A percentile compares a stretch with the other conserved stretches of the same genome.
Evolutionary conservation across 2,797 vertebrate species (phyloP).

Genomic region (Sebastes dallii): DNA sequence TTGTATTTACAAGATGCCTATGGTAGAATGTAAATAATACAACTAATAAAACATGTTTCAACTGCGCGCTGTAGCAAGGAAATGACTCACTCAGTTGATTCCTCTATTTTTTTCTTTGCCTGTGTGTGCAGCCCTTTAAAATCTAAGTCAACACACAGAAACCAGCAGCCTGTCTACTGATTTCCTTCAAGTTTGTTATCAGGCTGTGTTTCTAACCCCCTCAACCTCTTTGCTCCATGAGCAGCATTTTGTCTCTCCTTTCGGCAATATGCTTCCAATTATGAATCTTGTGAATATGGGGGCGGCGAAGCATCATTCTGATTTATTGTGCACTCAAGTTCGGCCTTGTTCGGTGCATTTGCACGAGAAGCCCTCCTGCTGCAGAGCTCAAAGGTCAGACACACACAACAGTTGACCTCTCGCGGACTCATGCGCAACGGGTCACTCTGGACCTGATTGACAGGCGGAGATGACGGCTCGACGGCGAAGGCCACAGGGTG

Average conservation of each 20-base stretch:
- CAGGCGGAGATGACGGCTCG: constrained; percentile 43
- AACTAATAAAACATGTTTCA: constrained; percentile 39
- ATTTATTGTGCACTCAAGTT: constrained; percentile 88
- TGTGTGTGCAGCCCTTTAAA: constrained; percentile 13
- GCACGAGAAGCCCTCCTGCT: constrained; percentile 87
- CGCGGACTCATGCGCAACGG: constrained; percentile 37
- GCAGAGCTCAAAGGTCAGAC: constrained; percentile 87
- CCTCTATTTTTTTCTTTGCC: constrained; percentile 2
- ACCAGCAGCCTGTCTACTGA: constrained; percentile 2
- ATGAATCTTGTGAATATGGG: constrained; percentile 83
- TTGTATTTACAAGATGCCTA: constrained; percentile 23
- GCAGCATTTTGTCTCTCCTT: constrained; percentile 38
- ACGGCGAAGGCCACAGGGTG: constrained; percentile 47
- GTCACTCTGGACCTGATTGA: constrained; percentile 61
- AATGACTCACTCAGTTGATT: constrained; percentile 31
- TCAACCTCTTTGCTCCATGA: constrained; percentile 32
- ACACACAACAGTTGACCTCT: constrained; percentile 83
- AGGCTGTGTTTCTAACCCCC: constrained; percentile 58
- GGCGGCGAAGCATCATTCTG: constrained; percentile 72
- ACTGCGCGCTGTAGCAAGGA: constrained; percentile 22
- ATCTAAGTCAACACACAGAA: constrained; percentile 15
- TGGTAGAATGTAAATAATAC: constrained; percentile 36
- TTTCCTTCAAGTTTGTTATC: constrained; percentile 48
- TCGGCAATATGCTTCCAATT: constrained; percentile 90
- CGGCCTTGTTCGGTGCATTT: constrained; percentile 87